These are phyloP conservation scores for Platorchestia sp. DNA, from an alignment of 1,140 invertebrate genomes.

Conservation along the genomic window DNA sequence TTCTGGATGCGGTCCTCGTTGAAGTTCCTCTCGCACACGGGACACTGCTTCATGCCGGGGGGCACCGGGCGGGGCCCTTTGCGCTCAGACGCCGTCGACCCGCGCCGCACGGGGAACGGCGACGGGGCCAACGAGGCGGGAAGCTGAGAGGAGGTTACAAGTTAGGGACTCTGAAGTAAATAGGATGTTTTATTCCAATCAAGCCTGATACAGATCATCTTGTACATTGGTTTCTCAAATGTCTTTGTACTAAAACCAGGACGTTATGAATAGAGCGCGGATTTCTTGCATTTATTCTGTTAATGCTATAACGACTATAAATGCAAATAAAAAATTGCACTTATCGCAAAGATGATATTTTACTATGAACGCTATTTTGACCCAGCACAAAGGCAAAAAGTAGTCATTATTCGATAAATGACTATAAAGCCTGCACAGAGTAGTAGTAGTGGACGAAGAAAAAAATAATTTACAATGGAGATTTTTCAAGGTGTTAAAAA, in stretches of 20 bases:
- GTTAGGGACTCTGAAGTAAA: background rate
- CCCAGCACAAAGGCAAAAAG: no score
- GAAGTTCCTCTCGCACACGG: slow-evolving; percentile 77
- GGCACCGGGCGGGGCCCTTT: background rate
- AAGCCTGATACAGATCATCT: background rate
- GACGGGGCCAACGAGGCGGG: background rate
- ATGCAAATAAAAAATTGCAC: no score
- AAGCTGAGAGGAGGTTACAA: background rate
- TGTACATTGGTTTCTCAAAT: background rate
- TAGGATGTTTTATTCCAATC: background rate
- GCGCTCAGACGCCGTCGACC: background rate
- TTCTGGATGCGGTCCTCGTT: slow-evolving; percentile 82
- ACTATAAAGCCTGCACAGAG: no score
- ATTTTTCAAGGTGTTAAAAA: no score
- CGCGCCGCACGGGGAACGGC: background rate
- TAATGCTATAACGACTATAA: no score
- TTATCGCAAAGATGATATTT: no score
- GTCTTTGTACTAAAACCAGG: background rate
- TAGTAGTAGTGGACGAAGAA: no score
- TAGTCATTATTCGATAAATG: no score
- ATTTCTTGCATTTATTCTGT: background rate
- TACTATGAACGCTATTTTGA: no score
- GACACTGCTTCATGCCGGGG: slow-evolving; percentile 69
- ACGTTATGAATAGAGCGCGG: background rate
- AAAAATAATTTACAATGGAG: no score